These are phyloP conservation scores for Acrocyrtus sp. DNA, from an alignment of 2,888 invertebrate genomes.

Conservation along the genomic window DNA sequence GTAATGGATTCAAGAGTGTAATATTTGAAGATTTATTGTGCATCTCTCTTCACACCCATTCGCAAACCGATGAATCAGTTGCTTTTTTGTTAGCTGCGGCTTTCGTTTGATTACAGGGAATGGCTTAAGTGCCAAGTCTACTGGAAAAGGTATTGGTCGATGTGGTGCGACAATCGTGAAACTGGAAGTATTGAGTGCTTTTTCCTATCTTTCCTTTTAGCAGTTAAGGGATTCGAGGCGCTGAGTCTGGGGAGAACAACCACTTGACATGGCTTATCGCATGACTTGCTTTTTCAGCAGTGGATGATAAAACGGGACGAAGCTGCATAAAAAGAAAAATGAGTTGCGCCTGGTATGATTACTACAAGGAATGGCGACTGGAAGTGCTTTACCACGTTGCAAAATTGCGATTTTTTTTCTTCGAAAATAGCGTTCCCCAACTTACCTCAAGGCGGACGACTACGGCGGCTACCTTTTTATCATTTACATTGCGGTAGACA, in stretches of 20 bases:
- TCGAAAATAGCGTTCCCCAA: conserved; percentile 1
- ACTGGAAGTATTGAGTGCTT: neutral
- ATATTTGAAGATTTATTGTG: conserved; percentile 12
- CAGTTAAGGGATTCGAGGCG: no score
- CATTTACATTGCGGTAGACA: neutral
- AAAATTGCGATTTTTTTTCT: conserved; percentile 23
- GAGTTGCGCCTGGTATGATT: neutral
- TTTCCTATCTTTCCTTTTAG: neutral
- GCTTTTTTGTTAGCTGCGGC: neutral
- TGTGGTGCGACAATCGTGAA: neutral
- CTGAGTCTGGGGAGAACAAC: no score
- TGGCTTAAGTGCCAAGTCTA: neutral
- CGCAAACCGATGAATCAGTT: neutral
- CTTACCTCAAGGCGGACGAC: no score
- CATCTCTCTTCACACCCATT: neutral
- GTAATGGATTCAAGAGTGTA: neutral
- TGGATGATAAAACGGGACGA: no score
- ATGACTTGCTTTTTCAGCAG: no score
- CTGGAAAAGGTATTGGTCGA: neutral
- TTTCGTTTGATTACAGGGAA: neutral
- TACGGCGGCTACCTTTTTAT: no score
- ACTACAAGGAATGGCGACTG: neutral
- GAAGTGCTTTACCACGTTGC: neutral
- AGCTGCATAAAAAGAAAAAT: neutral
- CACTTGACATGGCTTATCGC: no score